Evolutionary conservation across 30 jellyfish, hydroid and myxozoan species (phyloP), one percentile per base, ranked within the genome.

Genomic region (Catostylus mosaicus): DNA sequence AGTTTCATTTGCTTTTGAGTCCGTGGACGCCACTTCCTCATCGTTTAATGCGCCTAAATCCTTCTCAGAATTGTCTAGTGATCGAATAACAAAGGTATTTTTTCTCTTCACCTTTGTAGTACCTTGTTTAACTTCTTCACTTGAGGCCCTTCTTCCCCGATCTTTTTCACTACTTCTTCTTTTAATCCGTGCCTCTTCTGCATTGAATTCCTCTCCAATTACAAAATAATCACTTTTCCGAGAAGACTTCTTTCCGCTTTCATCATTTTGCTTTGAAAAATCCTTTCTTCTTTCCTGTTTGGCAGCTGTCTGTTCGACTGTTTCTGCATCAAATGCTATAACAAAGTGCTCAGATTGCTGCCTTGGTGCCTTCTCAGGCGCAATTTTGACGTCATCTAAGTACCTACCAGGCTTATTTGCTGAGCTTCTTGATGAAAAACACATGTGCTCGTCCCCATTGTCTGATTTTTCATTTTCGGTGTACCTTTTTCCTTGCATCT

Each of bases 81-180:
- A 26, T 31, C 64, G 26, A 4, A 81, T 47, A n/a, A 67, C 72
- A 51, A 81, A 81, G 32, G 91, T 81, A 16, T 60, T 73, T 30
- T 68, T 67, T 65, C 91, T 81, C 24, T 5, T 6, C 26, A 65
- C 38, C 46, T 22, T 30, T 43, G n/a, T 61, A 6, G 23, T 24
- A 31, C 26, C 50, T 5, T 40, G 67, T 27, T 22, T 4, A 3
- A 6, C 30, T 70, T 45, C 82, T 23, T 20, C 10, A 14, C 22
- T 43, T 36, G 22, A 11, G 47, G 73, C 56, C 54, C 48, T 56
- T 47, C 20, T 75, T 54, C 45, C 75, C 18, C 11, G 18, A 1
- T 30, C 50, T 6, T 31, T 22, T 3, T 65, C 56, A 30, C 74
- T 24, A 29, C 74, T 61, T 29, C 35, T 61, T 35, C 74, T 61